Evolutionary conservation across 2,888 invertebrate genomes (phyloP), one percentile per base, ranked within the genome.

Genomic region (Hymenopus coronatus): DNA sequence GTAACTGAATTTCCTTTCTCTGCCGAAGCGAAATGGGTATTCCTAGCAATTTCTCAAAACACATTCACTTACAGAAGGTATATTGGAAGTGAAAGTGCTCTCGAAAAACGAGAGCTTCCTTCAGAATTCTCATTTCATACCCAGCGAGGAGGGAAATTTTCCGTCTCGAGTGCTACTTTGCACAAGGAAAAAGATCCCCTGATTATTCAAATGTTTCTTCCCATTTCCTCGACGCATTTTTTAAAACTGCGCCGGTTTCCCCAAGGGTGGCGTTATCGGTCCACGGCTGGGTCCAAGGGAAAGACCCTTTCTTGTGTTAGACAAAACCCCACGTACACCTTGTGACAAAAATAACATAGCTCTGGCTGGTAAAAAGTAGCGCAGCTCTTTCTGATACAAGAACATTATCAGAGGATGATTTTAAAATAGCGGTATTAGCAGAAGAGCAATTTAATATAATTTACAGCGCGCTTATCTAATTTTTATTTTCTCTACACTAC

Each of bases 171-270:
- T 25, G 54, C 54, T 70, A 70, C 54, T 70, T 70, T 70, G 25
- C 54, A 70, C 54, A 70, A 25, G 54, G 25, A 70, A 70, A 70
- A 70, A 70, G 54, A 70, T 70, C 54, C 54, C 54, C 85, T 85
- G 85, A 85, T 85, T 85, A 85, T 85, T 85, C 85, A 85, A 85
- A 85, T 85, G 85, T 33, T 85, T 85, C 40, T 46, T 40, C 85
- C 46, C 85, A 85, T 85, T 85, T 85, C 85, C 85, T 85, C 84
- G 25, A 70, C 54, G 54, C 54, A 70, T 70, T 70, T 70, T 70
- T 70, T 70, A 70, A 70, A 70, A 70, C 54, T 70, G 54, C 54
- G 14, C 54, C 54, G 54, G 54, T 25, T 70, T 70, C 25, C 54
- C 54, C 54, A 70, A 70, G 54, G 54, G 54, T 20, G 25, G 25